Conservation (phyloP, 2,113 vertebrate genomes). For the Protobothrops mucrosquamatus region DNA sequence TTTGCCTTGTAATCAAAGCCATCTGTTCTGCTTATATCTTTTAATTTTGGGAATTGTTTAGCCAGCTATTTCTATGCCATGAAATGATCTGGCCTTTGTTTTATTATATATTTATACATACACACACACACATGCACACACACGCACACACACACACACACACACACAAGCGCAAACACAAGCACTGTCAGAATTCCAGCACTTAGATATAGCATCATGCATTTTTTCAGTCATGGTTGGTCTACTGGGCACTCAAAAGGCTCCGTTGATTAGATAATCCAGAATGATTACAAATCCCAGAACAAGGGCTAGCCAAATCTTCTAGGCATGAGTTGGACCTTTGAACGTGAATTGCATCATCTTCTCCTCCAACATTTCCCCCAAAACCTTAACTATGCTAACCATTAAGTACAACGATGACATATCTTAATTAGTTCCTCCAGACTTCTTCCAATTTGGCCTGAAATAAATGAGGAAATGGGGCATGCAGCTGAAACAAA, state of each 20-base stretch:
- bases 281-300: not conserved
- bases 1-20: not conserved
- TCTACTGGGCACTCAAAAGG: not conserved
- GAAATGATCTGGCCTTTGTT: not conserved
- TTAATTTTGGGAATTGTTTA: not conserved
- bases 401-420: not conserved
- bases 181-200: not conserved
- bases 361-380: not conserved
- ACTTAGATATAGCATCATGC: not conserved
- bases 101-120: not conserved
- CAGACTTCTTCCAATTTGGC: not conserved
- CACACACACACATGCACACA: too few relatives aligned
- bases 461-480: not conserved
- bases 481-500: conserved; percentile 17
- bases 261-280: not conserved
- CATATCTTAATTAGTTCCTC: not conserved
- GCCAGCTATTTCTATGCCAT: not conserved
- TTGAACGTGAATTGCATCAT: not conserved
- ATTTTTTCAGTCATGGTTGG: not conserved
- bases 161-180: not conserved
- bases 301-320: not conserved
- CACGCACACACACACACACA: too few relatives aligned
- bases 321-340: not conserved
- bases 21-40: not conserved
- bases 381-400: not conserved